Percentiles rank a stretch among this genome's conserved stretches.
phyloP scores from a whole-genome alignment of 2,113 vertebrate species.

The Brachypteracias leptosomus region DNA sequence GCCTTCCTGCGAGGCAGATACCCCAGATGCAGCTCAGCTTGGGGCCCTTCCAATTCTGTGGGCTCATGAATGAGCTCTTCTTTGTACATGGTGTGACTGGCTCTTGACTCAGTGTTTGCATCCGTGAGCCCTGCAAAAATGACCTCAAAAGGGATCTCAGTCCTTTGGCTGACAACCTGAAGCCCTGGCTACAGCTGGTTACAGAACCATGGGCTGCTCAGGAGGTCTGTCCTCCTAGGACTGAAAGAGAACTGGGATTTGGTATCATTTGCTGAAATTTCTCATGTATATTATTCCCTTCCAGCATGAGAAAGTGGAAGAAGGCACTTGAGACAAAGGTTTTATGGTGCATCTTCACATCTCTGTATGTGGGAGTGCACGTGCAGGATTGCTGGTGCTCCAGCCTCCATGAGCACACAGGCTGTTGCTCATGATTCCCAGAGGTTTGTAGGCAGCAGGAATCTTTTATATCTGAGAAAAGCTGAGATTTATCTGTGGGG shows the following conservation, averaged over 20 bases:
- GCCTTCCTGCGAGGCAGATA: neutral
- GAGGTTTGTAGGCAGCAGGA: neutral
- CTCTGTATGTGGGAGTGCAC: neutral
- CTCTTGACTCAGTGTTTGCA: neutral
- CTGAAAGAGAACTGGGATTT: neutral
- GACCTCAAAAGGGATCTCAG: neutral
- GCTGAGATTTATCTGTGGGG: neutral
- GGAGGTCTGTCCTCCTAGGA: neutral
- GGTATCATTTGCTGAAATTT: neutral
- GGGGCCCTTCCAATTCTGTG: neutral
- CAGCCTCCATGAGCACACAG: rapidly evolving
- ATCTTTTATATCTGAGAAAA: neutral
- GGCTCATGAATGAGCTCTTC: neutral
- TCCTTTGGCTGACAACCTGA: neutral
- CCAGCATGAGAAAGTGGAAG: neutral
- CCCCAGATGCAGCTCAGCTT: neutral
- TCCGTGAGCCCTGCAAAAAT: neutral
- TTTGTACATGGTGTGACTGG: neutral
- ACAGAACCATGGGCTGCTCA: neutral
- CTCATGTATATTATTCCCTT: neutral
- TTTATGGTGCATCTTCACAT: neutral
- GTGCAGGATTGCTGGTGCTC: neutral
- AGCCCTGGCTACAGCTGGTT: neutral
- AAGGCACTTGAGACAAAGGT: neutral
- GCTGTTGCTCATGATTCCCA: neutral